A percentile compares a stretch with the other conserved stretches of the same genome.
phyloP scores from a whole-genome alignment of 2,113 vertebrate genomes.

The Conger conger region DNA sequence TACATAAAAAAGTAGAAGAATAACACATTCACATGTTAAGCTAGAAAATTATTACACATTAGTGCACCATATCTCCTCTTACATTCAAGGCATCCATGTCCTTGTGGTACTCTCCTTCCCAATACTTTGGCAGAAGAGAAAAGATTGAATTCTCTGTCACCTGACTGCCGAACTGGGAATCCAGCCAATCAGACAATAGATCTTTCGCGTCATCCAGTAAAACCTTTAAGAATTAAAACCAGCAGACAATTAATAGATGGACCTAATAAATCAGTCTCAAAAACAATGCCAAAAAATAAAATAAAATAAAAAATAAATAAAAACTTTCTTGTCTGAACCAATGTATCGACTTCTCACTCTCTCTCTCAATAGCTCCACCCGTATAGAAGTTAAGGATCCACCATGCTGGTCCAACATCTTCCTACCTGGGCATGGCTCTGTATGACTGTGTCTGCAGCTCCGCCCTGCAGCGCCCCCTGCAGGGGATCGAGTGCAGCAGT shows the following conservation, averaged over 20 bases:
- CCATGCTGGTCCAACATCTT: not conserved
- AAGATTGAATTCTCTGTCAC: constrained; percentile 94
- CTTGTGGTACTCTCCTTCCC: constrained; percentile 91
- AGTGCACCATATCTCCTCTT: constrained; percentile 47
- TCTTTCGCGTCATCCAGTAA: constrained; percentile 84
- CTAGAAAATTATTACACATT: not conserved
- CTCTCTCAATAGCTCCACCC: not conserved
- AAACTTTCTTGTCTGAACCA: not conserved
- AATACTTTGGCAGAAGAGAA: constrained; percentile 85
- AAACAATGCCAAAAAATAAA: not conserved
- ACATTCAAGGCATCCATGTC: constrained; percentile 95
- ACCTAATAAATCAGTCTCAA: not conserved
- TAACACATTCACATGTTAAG: not conserved
- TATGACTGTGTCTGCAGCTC: constrained; percentile 45
- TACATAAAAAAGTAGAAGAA: not conserved
- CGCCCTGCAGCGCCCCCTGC: constrained; percentile 61
- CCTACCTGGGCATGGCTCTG: constrained; percentile 67
- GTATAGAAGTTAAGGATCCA: too few relatives aligned
- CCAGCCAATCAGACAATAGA: constrained; percentile 90
- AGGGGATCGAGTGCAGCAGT: constrained; percentile 70
- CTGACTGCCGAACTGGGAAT: constrained; percentile 78
- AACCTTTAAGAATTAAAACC: constrained; percentile 59
- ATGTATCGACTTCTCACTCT: not conserved
- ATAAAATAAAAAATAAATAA: not conserved
- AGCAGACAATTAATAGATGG: not conserved